These are phyloP conservation scores for Eupithecia exiguata DNA, from an alignment of 2,888 invertebrate species.

Conservation along the genomic window DNA sequence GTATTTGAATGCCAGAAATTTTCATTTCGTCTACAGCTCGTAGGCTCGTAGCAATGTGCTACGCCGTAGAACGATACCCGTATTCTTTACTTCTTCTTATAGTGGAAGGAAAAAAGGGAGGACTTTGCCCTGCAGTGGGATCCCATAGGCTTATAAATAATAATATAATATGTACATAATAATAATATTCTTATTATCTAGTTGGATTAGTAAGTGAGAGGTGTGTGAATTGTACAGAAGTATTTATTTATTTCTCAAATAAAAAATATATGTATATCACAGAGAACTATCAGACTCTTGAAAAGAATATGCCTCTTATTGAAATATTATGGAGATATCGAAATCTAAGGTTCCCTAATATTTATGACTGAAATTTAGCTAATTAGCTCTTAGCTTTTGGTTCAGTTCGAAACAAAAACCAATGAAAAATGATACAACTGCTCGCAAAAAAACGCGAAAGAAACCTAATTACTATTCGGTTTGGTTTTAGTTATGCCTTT, in stretches of 20 bases:
- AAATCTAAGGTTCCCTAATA: neutral
- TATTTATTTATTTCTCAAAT: no score
- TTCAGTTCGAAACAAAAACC: neutral
- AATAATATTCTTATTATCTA: no score
- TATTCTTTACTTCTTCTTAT: no score
- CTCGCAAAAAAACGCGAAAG: neutral
- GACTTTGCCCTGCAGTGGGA: no score
- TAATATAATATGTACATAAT: no score
- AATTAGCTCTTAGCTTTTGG: neutral
- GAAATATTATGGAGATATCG: neutral
- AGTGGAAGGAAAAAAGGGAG: no score
- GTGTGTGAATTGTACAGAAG: no score
- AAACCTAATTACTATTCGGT: neutral
- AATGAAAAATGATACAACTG: neutral
- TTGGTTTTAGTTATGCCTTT: neutral
- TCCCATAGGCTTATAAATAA: no score
- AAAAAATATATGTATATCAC: neutral
- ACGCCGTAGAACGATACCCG: slow-evolving; percentile 26
- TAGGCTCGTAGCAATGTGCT: slow-evolving; percentile 39
- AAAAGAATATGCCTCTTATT: neutral
- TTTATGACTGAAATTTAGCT: neutral
- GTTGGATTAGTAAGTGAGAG: no score
- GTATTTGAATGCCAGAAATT: slow-evolving; percentile 13
- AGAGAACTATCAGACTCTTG: neutral
- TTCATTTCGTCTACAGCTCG: slow-evolving; percentile 32